phyloP scores from a whole-genome alignment of 2,113 vertebrate genomes.

The Crypturellus undulatus region DNA sequence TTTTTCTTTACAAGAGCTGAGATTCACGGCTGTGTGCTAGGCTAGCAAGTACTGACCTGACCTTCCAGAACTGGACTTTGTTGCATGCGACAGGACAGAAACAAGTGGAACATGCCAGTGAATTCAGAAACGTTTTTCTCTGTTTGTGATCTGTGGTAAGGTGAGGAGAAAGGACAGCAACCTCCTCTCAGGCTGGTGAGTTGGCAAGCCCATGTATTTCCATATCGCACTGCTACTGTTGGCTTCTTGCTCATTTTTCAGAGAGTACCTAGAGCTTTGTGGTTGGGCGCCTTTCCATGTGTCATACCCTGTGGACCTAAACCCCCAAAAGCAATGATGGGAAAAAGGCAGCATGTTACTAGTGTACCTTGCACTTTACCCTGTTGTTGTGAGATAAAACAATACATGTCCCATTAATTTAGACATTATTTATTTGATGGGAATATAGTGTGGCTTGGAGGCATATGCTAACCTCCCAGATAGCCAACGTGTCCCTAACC shows the following conservation, averaged over 20 bases:
- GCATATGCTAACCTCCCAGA: neutral
- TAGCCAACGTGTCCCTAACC: neutral
- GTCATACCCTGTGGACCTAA: neutral
- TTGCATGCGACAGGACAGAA: accelerated
- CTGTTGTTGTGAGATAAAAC: neutral
- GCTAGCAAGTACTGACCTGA: neutral
- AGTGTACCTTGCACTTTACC: neutral
- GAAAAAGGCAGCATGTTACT: neutral
- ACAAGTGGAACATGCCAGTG: neutral
- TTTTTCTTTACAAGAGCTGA: neutral
- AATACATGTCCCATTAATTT: neutral
- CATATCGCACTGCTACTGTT: neutral
- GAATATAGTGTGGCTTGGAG: neutral
- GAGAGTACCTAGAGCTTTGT: neutral
- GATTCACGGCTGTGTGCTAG: neutral
- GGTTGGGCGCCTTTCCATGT: neutral
- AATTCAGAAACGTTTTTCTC: neutral
- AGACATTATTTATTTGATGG: neutral
- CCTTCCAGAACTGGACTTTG: neutral
- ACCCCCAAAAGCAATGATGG: neutral
- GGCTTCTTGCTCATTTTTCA: neutral
- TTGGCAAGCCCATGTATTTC: neutral
- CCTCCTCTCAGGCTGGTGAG: neutral
- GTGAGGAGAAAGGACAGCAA: neutral
- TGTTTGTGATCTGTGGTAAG: neutral